These are phyloP conservation scores for Thecophora atra DNA, from an alignment of 2,888 invertebrate species.

Conservation along the genomic window DNA sequence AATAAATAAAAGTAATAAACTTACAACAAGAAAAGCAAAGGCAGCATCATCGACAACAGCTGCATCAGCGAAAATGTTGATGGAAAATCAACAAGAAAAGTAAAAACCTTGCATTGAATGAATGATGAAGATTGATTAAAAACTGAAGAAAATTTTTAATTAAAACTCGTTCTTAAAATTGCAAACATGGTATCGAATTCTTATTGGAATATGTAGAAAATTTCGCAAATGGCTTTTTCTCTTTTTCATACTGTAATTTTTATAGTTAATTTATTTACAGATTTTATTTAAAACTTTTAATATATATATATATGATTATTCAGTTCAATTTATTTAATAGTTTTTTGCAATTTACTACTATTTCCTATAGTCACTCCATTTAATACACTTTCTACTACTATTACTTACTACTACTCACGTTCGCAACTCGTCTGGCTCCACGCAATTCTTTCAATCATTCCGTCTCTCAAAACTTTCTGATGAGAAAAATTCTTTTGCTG, in stretches of 20 bases:
- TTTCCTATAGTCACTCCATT: background rate
- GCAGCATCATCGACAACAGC: conserved; percentile 28
- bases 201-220: too few species aligned
- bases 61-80: conserved; percentile 31
- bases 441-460: background rate
- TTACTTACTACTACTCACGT: background rate
- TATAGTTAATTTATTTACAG: background rate
- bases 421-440: background rate
- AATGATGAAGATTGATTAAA: too few species aligned
- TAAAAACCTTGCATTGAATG: background rate
- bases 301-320: background rate
- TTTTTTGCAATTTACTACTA: background rate
- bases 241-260: too few species aligned
- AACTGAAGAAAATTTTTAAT: too few species aligned
- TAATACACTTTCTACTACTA: conserved; percentile 6
- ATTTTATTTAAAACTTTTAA: background rate
- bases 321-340: background rate
- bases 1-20: conserved; percentile 15
- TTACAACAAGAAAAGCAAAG: conserved; percentile 27
- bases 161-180: too few species aligned
- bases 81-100: conserved; percentile 33
- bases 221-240: too few species aligned
- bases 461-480: background rate
- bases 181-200: too few species aligned
- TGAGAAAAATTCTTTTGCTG: background rate